Conservation (phyloP, 2,888 invertebrate genomes). For the Eulithis testata region DNA sequence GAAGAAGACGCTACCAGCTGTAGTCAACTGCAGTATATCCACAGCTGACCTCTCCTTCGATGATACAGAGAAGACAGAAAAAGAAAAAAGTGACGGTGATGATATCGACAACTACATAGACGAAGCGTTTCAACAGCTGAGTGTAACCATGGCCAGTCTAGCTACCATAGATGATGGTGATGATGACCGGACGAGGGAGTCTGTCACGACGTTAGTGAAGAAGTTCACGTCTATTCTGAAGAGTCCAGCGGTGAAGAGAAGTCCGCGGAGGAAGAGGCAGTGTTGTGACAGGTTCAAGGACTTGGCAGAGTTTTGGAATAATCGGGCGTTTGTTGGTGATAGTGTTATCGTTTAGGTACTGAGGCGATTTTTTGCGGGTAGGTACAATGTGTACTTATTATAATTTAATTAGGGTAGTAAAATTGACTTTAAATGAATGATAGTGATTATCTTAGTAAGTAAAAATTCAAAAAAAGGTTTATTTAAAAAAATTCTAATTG, state of each 20-base stretch:
- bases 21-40: slow-evolving; percentile 71
- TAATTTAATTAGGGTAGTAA: not conserved
- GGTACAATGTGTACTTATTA: slow-evolving; percentile 17
- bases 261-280: slow-evolving; percentile 59
- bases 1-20: slow-evolving; percentile 55
- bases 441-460: not conserved
- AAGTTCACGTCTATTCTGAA: slow-evolving; percentile 67
- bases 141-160: slow-evolving; percentile 55
- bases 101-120: slow-evolving; percentile 71
- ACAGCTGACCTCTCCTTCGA: slow-evolving; percentile 67
- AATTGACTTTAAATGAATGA: not conserved
- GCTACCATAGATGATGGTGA: slow-evolving; percentile 48
- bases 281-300: slow-evolving; percentile 69
- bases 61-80: slow-evolving; percentile 57
- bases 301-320: slow-evolving; percentile 72
- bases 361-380: slow-evolving; percentile 23
- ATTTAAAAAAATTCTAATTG: too few relatives aligned
- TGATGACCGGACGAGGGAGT: slow-evolving; percentile 55
- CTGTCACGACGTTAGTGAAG: slow-evolving; percentile 71
- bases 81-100: slow-evolving; percentile 50
- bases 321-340: slow-evolving; percentile 47
- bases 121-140: slow-evolving; percentile 69
- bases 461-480: not conserved
- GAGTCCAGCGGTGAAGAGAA: slow-evolving; percentile 57
- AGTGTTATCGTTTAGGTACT: slow-evolving; percentile 24